Base-by-base conservation (phyloP, 2,113 vertebrate genomes). In the Phyllostomus discolor region DNA sequence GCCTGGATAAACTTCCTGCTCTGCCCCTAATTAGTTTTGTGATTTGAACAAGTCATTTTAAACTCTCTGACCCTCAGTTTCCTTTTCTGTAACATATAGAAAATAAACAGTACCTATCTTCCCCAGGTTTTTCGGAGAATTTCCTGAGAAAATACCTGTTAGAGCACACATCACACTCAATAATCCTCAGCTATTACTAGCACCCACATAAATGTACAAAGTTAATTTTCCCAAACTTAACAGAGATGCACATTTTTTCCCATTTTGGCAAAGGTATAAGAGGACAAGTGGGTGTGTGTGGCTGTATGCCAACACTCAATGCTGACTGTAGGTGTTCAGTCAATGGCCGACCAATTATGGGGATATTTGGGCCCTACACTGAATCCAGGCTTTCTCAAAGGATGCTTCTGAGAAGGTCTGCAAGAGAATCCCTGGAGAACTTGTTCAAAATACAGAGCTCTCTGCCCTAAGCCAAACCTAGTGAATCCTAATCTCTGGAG, bases 11-110 rank as follows among this genome's bases (percentile, higher is more conserved):
- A 91, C 50, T 91, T 93, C 67, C 54, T 57, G 28, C 22, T 88
- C 43, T 73, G 66, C 35, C 57, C 31, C 50, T 78, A 94, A 93
- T 11, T 46, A 90, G 26, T 64, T 86, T 41, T 76, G 20, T 64
- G 31, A 90, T 70, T 33, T 72, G 70, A 31, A n/a, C 31, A 90
- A 87, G 54, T 90, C 69, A 83, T 66, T 81, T 81, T 59, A 79
- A 72, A 66, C 38, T 57, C 41, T 82, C 35, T 94, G 70, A 57
- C 28, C 76, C 52, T 75, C 59, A 64, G 62, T 90, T 91, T 89
- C 85, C 75, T 94, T 90, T 81, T 52, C 69, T 96, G 41, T 88
- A 83, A 83, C 90, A 66, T 62, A 69, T 31, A 12, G 20, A 91
- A 90, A 94, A 67, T 46, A 52, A 78, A 38, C 2, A 59, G 7